Evolutionary conservation across 2,797 vertebrate genomes (phyloP), one percentile per base, ranked within the genome.

Genomic region (Lates japonicus): DNA sequence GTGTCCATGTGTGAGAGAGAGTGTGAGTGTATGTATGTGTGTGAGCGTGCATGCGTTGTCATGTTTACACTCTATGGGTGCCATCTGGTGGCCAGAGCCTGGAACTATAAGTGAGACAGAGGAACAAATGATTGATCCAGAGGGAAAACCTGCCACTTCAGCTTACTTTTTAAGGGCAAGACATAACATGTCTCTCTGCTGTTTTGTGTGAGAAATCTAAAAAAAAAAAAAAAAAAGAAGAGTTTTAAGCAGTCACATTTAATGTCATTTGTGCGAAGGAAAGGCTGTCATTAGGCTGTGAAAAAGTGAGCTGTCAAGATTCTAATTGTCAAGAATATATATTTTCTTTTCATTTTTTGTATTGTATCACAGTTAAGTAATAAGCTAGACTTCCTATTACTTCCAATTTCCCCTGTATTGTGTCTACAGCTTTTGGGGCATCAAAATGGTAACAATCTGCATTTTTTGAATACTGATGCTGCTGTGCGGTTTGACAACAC

Each of bases 11-110:
- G 25, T 29, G 25, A 29, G 25, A 29, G 25, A 29, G 25, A 29
- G 13, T 59, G 29, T 58, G 2, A 16, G 25, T 33, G 2, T 57
- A 7, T 19, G 29, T 35, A 6, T 33, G 16, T 33, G 54, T 57
- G 54, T 13, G 25, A 14, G 13, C 16, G 39, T 46, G 42, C 5
- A 14, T 19, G 41, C 19, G 61, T 29, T 3, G 6, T 14, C 17
- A 59, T 33, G 9, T 5, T 33, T 46, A 35, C 12, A 37, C 61
- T 59, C 39, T 20, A 22, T 8, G 37, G 31, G 0, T 67, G 85
- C 88, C 91, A 88, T 58, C 92, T 90, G 12, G 73, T 84, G 87
- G 87, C 1, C 22, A 58, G 51, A 11, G 0, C 2, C 19, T 19
- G 25, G 31, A 62, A 70, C 8, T 12, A 14, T 2, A 8, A 3